Base-by-base conservation (phyloP, 92 coral and sea anemone species). In the Ricordea florida region DNA sequence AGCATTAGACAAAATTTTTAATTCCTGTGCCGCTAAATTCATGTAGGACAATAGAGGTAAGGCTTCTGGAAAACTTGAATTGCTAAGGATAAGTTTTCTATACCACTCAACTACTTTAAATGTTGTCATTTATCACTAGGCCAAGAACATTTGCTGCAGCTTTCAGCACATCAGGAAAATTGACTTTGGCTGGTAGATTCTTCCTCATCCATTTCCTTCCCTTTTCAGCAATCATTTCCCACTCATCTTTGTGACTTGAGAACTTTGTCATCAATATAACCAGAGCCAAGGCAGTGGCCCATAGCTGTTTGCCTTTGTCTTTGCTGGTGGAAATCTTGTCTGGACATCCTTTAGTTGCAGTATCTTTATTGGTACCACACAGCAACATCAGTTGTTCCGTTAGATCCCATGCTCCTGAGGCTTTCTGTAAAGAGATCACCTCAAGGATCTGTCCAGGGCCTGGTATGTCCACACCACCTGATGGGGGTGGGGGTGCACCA, bases 281-380 rank as follows among this genome's bases (percentile, higher is more conserved):
- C 38, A 92, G 81, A 30, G 88, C 93, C 60, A 92, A 58, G 29
- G 92, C 82, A 16, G 97, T 92, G 20, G 97, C 97, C 97, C 97
- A 92, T 24, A 79, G 49, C 66, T 49, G 69, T 29, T 80, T 82
- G 63, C 62, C 83, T 37, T 67, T 66, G 20, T 57, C 66, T 18
- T 32, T 37, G 33, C 50, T 18, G 26, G 65, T 22, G 46, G 75
- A 38, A 52, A 81, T 45, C 18, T 37, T 63, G 18, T 57, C 28
- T 23, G 96, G 98, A 51, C 96, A 93, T 31, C 70, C 66, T 7
- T 47, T 24, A 53, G 52, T 60, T 33, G 90, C 52, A 62, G 69
- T 48, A 34, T 41, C 48, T 31, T 23, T 33, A 27, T 79, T 72
- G 20, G 59, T 58, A 13, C 73, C 85, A 35, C 90, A 76, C 31